Base-by-base conservation (phyloP, 1,140 invertebrate species). In the Apis laboriosa region DNA sequence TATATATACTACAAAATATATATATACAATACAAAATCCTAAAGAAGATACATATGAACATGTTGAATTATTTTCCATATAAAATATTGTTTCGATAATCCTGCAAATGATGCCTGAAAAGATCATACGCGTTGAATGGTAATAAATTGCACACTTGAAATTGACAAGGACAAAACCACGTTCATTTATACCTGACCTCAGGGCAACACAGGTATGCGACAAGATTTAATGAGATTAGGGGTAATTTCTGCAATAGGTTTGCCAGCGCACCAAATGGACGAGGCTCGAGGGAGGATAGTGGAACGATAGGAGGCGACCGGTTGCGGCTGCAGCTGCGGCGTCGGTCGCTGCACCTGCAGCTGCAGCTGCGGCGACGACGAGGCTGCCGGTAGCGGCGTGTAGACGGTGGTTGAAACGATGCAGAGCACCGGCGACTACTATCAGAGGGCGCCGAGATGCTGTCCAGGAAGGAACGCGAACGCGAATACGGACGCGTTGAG, bases 371-470 rank as follows among this genome's bases (percentile, higher is more conserved):
- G 71, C 70, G 67, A 12, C 83, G 84, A 80, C 53, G 9, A 13
- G 28, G 71, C 82, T 85, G 80, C 74, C 77, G 60, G 72, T 67
- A 77, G 71, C 68, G 71, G 56, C 77, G 28, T 84, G 70, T 51
- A 64, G 68, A 76, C 82, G 75, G 68, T 67, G 78, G 28, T 28
- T 34, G 8, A 51, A 83, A 90, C 77, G 84, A 93, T 93, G 93
- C 92, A 92, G 89, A 91, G 89, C 88, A 84, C 90, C 82, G 90
- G 89, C 85, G 92, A 92, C 67, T 93, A 92, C 87, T 93, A 93
- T 82, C 91, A 93, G 63, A 86, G 92, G 87, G 88, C 90, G 74
- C 90, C 90, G 80, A 89, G 90, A 90, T 93, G 92, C 78, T 93
- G 92, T 88, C 89, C 92, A 51, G 91, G 88, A 71, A 92, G 92